Base-by-base conservation (phyloP, 53 echinoderm and acorn worm species). In the Stichopus horrens region DNA sequence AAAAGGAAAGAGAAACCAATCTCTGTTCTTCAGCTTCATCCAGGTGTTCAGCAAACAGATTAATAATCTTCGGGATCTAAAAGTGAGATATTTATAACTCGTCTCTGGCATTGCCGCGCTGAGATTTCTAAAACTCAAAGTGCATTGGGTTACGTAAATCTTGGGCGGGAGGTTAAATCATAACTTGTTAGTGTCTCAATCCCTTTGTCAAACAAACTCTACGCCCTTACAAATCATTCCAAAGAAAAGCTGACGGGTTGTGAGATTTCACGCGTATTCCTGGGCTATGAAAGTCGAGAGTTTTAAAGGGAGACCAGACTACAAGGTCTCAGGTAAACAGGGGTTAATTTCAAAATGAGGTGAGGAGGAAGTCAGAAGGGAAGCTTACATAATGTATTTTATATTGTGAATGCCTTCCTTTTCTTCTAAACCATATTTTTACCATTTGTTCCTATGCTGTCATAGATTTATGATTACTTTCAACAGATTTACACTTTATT, bases 141-240 rank as follows among this genome's bases (percentile, higher is more conserved):
- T 81, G 81, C 81, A 81, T 21, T 57, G 58, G 81, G 81, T 81
- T 81, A 81, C 81, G 57, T 81, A 81, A 81, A 81, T 81, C 81
- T 57, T 81, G 55, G 81, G 7, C 57, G 55, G 22, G 58, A 22
- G 19, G 21, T 79, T 81, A 21, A 81, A 81, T 58, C 81, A 81
- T 81, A 54, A 53, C 53, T n/a, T 81, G 81, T 81, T 81, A 57
- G 81, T 20, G 58, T 81, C 81, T 57, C 57, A 81, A 57, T 21
- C 58, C 81, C 58, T 54, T 81, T 81, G 81, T 81, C 81, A 81
- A 55, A 81, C 81, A 81, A 81, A 21, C n/a, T 22, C 8, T 57
- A 57, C 57, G 71, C 71, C 71, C 71, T 71, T 71, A 71, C 71
- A 71, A 71, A 71, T 71, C 71, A 71, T 71, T 71, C 18, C 59